phyloP scores from a whole-genome alignment of 1,140 invertebrate genomes.

The Laupala kohalensis region DNA sequence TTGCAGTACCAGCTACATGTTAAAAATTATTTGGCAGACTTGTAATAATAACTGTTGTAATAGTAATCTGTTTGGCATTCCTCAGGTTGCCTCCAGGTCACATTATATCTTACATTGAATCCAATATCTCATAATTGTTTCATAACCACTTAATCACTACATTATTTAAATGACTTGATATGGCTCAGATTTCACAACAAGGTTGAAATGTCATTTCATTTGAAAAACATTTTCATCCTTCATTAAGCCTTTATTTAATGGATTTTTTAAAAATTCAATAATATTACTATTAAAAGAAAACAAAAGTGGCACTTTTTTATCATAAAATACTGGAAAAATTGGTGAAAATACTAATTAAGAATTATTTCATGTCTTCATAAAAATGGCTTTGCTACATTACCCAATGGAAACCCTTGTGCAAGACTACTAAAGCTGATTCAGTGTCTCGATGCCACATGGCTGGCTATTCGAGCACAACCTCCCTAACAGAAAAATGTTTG shows the following conservation, averaged over 20 bases:
- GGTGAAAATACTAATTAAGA: conserved; percentile 1
- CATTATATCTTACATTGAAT: neutral
- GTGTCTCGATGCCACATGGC: neutral
- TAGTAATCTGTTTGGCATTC: neutral
- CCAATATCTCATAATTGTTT: neutral
- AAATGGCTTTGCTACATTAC: neutral
- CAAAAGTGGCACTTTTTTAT: conserved; percentile 13
- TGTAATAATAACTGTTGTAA: neutral
- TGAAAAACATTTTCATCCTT: conserved; percentile 1
- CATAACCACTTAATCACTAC: conserved; percentile 7
- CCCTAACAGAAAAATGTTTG: neutral
- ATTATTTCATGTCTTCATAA: neutral
- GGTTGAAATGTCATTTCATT: conserved; percentile 6
- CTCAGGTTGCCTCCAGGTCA: neutral
- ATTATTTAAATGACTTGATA: conserved; percentile 11
- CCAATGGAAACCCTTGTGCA: neutral
- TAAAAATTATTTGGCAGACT: neutral
- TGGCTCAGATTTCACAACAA: conserved; percentile 6
- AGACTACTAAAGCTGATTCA: neutral
- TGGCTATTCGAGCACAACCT: neutral
- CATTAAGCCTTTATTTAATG: neutral
- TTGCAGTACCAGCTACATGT: neutral
- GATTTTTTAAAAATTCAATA: neutral
- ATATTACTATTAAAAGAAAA: neutral
- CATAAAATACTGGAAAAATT: conserved; percentile 15